phyloP scores from a whole-genome alignment of 2,113 vertebrate genomes.

The Nannospalax galili region DNA sequence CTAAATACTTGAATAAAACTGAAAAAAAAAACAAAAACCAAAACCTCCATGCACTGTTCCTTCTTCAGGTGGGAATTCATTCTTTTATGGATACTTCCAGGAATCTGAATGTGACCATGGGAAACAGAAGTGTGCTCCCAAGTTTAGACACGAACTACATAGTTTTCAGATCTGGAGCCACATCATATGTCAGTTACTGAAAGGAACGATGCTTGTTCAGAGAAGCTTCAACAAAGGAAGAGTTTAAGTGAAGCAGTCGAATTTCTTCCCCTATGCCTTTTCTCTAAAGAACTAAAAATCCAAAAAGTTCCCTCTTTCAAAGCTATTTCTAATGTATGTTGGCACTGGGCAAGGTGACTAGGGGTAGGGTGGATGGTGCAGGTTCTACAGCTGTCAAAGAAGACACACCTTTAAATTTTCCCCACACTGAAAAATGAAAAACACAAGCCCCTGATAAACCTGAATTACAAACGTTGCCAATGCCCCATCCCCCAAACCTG shows the following conservation, averaged over 20 bases:
- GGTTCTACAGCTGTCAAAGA: conserved; percentile 47
- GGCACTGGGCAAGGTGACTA: conserved; percentile 12
- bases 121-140: conserved; percentile 38
- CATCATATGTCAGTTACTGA: background rate
- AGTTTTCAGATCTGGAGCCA: conserved; percentile 29
- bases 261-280: conserved; percentile 44
- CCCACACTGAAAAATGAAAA: conserved; percentile 35
- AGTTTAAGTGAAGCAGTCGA: background rate
- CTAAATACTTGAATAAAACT: conserved; percentile 54
- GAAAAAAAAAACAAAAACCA: conserved; percentile 54
- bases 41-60: background rate
- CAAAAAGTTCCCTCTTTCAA: conserved; percentile 43
- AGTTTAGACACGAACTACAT: background rate
- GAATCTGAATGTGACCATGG: conserved; percentile 37
- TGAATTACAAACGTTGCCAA: conserved; percentile 17
- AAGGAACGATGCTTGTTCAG: background rate
- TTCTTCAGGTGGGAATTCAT: background rate
- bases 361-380: background rate
- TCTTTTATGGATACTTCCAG: conserved; percentile 31
- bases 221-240: background rate
- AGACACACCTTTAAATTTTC: conserved; percentile 56
- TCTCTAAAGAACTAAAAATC: conserved; percentile 10
- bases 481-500: conserved; percentile 21
- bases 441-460: conserved; percentile 29
- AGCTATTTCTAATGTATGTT: conserved; percentile 43